Evolutionary conservation across 2,797 vertebrate species (phyloP).

Genomic region (Mormyrops boulengeri): DNA sequence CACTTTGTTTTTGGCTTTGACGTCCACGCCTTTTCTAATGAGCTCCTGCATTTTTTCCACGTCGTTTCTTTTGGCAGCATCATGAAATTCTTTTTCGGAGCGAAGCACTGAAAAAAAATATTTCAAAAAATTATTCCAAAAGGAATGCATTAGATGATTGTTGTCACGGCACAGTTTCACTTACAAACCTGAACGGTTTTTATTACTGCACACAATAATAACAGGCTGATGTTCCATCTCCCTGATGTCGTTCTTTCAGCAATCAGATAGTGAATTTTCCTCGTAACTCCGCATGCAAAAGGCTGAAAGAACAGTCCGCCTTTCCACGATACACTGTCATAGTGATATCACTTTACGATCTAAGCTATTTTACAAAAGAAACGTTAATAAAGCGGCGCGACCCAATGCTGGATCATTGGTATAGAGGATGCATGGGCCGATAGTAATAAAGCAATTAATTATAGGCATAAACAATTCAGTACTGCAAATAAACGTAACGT

Average conservation of each 20-base stretch:
- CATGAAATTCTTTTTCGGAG: constrained; percentile 77
- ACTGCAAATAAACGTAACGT: neutral
- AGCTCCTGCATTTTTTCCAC: constrained; percentile 64
- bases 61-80: constrained; percentile 70
- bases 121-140: neutral
- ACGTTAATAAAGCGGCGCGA: neutral
- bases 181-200: neutral
- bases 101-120: constrained; percentile 63
- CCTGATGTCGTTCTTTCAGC: neutral
- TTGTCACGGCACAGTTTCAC: neutral
- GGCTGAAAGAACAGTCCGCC: neutral
- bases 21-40: constrained; percentile 67
- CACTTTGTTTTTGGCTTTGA: constrained; percentile 76
- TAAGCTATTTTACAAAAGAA: neutral
- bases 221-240: neutral
- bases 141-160: neutral
- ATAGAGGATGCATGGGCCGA: neutral
- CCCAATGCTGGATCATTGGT: neutral
- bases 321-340: neutral
- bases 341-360: neutral
- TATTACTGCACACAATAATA: neutral
- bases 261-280: neutral
- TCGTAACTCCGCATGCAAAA: neutral
- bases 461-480: neutral
- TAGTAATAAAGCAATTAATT: neutral